phyloP scores from a whole-genome alignment of 2,113 vertebrate species.

The Plotosus lineatus region DNA sequence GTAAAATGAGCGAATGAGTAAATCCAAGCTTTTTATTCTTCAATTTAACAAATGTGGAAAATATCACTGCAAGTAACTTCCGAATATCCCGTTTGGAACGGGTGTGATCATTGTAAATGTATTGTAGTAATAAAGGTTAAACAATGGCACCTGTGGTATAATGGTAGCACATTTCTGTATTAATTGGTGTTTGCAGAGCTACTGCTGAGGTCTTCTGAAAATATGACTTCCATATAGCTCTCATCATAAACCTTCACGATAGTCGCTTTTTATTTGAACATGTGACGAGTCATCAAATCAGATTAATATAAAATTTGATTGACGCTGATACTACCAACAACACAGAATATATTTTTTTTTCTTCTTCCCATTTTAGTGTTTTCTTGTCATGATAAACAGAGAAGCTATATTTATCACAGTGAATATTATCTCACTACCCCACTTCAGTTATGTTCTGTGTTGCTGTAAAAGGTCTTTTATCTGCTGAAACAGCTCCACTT shows the following conservation, averaged over 20 bases:
- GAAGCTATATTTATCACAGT: conserved; percentile 17
- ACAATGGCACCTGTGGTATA: not conserved
- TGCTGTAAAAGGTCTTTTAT: conserved; percentile 1
- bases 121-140: not conserved
- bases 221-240: not conserved
- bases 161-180: not conserved
- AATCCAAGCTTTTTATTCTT: no score
- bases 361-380: not conserved
- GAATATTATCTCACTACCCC: conserved; percentile 48
- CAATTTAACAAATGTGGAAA: not conserved
- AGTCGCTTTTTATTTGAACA: not conserved
- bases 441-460: not conserved
- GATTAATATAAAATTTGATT: not conserved
- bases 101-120: not conserved
- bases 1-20: no score
- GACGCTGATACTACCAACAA: not conserved
- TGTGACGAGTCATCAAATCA: not conserved
- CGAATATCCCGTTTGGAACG: not conserved
- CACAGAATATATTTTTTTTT: not conserved
- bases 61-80: not conserved
- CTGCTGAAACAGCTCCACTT: not conserved
- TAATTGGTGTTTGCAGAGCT: not conserved
- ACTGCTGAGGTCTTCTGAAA: not conserved
- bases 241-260: not conserved
- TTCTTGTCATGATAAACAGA: not conserved